Evolutionary conservation across 2,888 invertebrate species (phyloP).

Genomic region (Amphiduros pacificus): DNA sequence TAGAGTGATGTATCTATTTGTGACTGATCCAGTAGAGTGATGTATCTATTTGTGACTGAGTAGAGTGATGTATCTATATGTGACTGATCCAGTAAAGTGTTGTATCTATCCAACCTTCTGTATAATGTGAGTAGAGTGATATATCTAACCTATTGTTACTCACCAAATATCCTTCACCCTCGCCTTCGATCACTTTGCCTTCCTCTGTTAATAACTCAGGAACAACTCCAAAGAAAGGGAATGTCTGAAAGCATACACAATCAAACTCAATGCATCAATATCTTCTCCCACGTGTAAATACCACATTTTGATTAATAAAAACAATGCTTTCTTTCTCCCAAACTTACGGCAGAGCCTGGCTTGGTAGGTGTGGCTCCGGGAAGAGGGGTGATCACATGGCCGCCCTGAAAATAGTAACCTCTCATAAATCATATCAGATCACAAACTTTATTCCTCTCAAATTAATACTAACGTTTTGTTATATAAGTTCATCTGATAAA

Average conservation of each 20-base stretch:
- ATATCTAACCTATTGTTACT: too few relatives aligned
- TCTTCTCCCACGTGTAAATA: not conserved
- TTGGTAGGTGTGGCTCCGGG: conserved; percentile 97
- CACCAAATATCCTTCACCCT: conserved; percentile 91
- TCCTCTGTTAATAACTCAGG: conserved; percentile 85
- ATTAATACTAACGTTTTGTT: too few relatives aligned
- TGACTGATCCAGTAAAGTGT: too few relatives aligned
- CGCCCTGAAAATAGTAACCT: conserved; percentile 68
- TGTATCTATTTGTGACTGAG: too few relatives aligned
- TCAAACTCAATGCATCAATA: too few relatives aligned
- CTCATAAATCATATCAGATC: not conserved
- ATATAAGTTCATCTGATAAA: too few relatives aligned
- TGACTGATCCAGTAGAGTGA: too few relatives aligned
- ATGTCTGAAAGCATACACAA: conserved; percentile 68
- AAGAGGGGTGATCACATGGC: conserved; percentile 92
- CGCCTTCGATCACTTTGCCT: conserved; percentile 74
- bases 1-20: too few relatives aligned
- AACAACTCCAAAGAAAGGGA: conserved; percentile 96
- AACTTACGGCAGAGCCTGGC: conserved; percentile 92
- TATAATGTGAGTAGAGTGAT: too few relatives aligned
- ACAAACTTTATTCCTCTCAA: too few relatives aligned
- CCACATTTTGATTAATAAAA: not conserved
- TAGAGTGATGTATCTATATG: too few relatives aligned
- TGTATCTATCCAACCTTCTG: too few relatives aligned
- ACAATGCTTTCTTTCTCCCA: not conserved